Base-by-base conservation (phyloP, 2,888 invertebrate species). In the Phyllotreta cruciferae region DNA sequence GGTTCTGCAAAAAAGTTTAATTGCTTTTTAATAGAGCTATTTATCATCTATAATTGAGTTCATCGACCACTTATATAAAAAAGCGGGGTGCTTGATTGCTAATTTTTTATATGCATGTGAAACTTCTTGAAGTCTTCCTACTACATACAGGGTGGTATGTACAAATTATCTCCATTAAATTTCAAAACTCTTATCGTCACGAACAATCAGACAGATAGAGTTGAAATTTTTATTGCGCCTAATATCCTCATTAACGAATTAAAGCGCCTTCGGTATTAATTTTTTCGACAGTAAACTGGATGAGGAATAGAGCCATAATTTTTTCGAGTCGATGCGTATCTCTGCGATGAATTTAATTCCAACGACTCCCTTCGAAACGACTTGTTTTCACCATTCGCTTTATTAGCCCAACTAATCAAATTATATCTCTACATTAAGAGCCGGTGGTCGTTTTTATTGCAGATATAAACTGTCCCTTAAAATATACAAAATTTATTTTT, bases 351-450 rank as follows among this genome's bases (percentile, higher is more conserved):
- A 53, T 53, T 39, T n/a, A 53, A 38, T 53, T 53, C 39, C 39
- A 10, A 53, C 13, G 53, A 9, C 53, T 53, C n/a, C 14, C n/a
- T 49, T 36, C n/a, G 34, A 49, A 35, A 49, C 14, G 14, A 10
- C 9, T 53, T 53, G 39, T 53, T 39, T 53, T 53, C 53, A 53
- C 39, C 53, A 39, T 38, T 53, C 53, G 39, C n/a, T 11, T 39
- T 53, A 53, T 53, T 53, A 39, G 53, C 36, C 10, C 10, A 35
- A 45, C 44, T 45, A 13, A 55, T 56, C 35, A 49, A 49, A 49
- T 49, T 49, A 49, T 49, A 49, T 49, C 49, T 36, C 49, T 35
- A 24, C 4, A 49, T 49, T 49, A 49, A 49, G 35, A 49, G 49
- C 10, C 49, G 44, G 44, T 44, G 44, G 44, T 14, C 47, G 34